phyloP scores from a whole-genome alignment of 2,888 invertebrate genomes.

The Pachliopta kotzebuea region DNA sequence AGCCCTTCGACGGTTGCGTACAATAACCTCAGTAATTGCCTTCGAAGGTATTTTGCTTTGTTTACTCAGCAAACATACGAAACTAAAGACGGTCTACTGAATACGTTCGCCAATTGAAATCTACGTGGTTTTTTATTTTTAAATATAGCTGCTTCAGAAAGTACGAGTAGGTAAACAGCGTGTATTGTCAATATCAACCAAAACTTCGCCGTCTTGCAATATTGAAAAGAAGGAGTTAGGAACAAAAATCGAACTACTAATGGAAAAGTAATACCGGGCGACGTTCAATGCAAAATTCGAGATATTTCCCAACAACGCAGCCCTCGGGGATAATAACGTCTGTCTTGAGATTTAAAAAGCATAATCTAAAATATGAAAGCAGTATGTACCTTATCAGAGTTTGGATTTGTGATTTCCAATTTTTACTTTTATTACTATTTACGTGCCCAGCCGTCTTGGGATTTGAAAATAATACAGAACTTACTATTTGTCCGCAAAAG shows the following conservation, averaged over 20 bases:
- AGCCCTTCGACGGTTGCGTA: constrained; percentile 11
- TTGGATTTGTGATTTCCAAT: constrained; percentile 28
- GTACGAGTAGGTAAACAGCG: not conserved
- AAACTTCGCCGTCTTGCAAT: constrained; percentile 31
- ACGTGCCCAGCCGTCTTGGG: constrained; percentile 13
- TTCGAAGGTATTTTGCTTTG: constrained; percentile 9
- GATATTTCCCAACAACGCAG: constrained; percentile 37
- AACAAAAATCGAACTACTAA: constrained; percentile 49
- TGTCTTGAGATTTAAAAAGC: constrained; percentile 30
- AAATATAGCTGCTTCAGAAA: not conserved
- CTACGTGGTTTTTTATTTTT: not conserved
- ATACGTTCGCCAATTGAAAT: not conserved
- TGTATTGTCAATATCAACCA: constrained; percentile 6
- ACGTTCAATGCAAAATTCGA: constrained; percentile 43
- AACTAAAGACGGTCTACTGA: not conserved
- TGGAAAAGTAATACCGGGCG: constrained; percentile 50
- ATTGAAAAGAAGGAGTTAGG: constrained; percentile 38
- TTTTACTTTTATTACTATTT: constrained; percentile 28
- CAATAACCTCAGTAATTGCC: constrained; percentile 18
- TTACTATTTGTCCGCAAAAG: not conserved
- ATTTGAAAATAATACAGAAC: constrained; percentile 3
- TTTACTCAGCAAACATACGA: constrained; percentile 3
- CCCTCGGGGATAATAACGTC: constrained; percentile 31
- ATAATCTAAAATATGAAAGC: constrained; percentile 29
- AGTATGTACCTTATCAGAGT: constrained; percentile 22